Evolutionary conservation across 2,888 invertebrate species (phyloP).

Genomic region (Chirona hameri): DNA sequence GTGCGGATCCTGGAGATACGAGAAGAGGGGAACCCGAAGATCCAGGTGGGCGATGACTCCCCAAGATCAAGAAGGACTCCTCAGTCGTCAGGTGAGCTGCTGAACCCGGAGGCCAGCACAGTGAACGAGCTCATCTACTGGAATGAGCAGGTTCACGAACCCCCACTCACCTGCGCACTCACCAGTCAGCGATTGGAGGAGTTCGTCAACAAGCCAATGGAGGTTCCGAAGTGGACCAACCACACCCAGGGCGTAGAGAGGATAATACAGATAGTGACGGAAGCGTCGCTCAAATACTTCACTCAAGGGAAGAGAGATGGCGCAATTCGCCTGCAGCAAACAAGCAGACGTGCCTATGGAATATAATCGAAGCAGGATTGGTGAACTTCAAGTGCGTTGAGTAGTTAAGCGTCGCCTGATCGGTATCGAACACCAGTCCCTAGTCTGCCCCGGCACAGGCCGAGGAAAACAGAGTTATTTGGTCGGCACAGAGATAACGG

Average conservation of each 20-base stretch:
- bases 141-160: neutral
- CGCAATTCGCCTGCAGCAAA: neutral
- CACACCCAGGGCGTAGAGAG: conserved; percentile 34
- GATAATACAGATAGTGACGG: conserved; percentile 9
- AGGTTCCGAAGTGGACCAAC: conserved; percentile 6
- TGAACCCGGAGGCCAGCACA: neutral
- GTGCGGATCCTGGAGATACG: conserved; percentile 29
- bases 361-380: neutral
- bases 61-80: neutral
- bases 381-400: neutral
- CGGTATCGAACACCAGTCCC: conserved; percentile 41
- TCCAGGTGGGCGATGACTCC: conserved; percentile 27
- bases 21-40: conserved; percentile 31
- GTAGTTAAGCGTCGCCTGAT: neutral
- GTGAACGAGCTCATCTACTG: conserved; percentile 5
- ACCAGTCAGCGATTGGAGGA: neutral
- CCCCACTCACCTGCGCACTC: conserved; percentile 33
- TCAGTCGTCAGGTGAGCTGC: neutral
- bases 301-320: neutral
- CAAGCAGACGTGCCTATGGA: neutral
- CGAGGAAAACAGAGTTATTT: neutral
- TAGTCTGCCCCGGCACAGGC: conserved; percentile 51
- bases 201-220: conserved; percentile 24
- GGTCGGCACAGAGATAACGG: neutral
- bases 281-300: conserved; percentile 30